phyloP scores from a whole-genome alignment of 2,113 vertebrate species.

The Siniperca knerii region DNA sequence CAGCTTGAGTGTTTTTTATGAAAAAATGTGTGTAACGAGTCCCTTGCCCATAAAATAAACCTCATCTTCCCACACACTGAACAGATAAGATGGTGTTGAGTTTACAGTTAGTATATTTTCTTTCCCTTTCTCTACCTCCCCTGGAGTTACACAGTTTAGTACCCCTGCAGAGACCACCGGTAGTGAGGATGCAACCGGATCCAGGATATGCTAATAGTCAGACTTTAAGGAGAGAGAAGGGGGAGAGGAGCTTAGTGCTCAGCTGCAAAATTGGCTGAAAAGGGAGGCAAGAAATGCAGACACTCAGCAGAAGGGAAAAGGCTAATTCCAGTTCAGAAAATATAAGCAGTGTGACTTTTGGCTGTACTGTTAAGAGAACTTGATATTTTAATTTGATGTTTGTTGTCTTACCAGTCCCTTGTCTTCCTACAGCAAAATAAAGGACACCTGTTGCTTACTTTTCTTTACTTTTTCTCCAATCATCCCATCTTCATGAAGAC shows the following conservation, averaged over 20 bases:
- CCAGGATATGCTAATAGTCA: neutral
- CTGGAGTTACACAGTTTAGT: neutral
- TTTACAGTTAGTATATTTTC: neutral
- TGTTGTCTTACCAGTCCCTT: neutral
- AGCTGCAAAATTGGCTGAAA: neutral
- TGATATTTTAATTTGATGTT: neutral
- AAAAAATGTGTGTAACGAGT: neutral
- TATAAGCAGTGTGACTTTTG: neutral
- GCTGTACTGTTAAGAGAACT: neutral
- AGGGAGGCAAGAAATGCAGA: conserved; percentile 4
- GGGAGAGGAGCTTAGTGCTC: neutral
- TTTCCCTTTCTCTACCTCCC: neutral
- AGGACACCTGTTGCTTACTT: conserved; percentile 17
- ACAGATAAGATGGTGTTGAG: neutral
- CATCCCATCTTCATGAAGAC: neutral
- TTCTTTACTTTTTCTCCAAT: neutral
- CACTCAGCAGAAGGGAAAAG: conserved; percentile 7
- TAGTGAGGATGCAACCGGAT: conserved; percentile 23
- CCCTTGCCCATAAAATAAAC: conserved; percentile 9
- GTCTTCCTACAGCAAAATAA: neutral
- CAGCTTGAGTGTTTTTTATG: conserved; percentile 2
- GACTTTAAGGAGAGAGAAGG: neutral
- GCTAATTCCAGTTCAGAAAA: neutral
- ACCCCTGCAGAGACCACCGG: conserved; percentile 32
- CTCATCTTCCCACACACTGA: neutral